Conservation (phyloP, 2,888 invertebrate species). For the Drosophila ezoana region DNA sequence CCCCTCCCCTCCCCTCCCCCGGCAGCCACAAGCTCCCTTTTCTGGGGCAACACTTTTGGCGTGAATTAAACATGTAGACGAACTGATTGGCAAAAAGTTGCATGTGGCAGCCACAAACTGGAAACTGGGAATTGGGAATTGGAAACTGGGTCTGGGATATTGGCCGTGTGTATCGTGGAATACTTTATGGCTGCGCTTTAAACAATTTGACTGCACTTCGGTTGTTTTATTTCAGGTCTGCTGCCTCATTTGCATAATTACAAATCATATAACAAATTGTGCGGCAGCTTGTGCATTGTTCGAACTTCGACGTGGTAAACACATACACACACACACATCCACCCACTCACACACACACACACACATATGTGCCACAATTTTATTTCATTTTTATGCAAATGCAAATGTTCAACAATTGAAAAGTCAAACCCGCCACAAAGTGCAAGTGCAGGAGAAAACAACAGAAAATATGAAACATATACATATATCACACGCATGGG, state of each 20-base stretch:
- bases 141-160: background rate
- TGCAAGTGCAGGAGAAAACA: background rate
- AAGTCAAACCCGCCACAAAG: constrained; percentile 46
- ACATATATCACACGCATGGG: background rate
- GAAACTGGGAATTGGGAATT: background rate
- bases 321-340: constrained; percentile 1
- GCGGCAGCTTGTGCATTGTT: constrained; percentile 40
- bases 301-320: constrained; percentile 34
- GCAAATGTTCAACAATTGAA: constrained; percentile 62
- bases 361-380: constrained; percentile 36
- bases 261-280: constrained; percentile 70
- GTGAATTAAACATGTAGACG: constrained; percentile 67
- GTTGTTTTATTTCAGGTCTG: constrained; percentile 37
- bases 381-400: constrained; percentile 64
- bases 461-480: constrained; percentile 10
- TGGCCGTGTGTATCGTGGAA: background rate
- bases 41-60: constrained; percentile 7
- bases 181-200: constrained; percentile 35
- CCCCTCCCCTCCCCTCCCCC: no score
- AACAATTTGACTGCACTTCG: constrained; percentile 42
- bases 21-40: background rate
- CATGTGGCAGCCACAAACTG: constrained; percentile 20
- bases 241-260: constrained; percentile 69
- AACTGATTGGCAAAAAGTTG: constrained; percentile 57
- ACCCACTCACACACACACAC: background rate